Evolutionary conservation across 2,888 invertebrate species (phyloP), one percentile per base, ranked within the genome.

Genomic region (Ophion costatus): DNA sequence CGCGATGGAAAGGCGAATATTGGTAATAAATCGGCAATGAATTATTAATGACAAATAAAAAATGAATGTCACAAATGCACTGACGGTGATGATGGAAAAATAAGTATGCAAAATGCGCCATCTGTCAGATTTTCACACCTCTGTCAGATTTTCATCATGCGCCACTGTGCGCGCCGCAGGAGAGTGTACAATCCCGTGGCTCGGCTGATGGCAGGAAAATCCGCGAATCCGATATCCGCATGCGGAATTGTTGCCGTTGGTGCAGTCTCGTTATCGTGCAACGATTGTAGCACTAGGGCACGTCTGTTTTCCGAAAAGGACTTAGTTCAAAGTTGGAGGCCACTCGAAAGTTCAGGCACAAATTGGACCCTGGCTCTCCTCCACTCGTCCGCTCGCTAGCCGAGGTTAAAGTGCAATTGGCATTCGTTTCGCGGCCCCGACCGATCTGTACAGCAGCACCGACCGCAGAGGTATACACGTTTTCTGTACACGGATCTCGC

Each of bases 341-440:
- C 90, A 90, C 93, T 93, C 88, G 89, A 93, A 89, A 92, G 88
- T 90, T 89, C 88, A 87, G 89, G 87, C 89, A 90, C 93, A 93
- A 93, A 93, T 93, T 93, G 93, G 93, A 93, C 88, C 67, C 56
- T 61, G 75, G 84, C 64, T 51, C 71, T 80, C 56, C 56, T 70
- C 17, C 14, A 17, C 64, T 80, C 75, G 80, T 73, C 81, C 76
- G 77, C 67, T 74, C 67, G 56, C 69, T 88, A 89, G 83, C 88
- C 87, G 88, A 89, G 90, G 90, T 91, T 90, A 89, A 90, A 91
- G 90, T 91, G 90, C 92, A 93, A 93, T 93, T 92, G 93, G 92
- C 91, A 90, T 92, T 91, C 90, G 90, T 89, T 90, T 90, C 89
- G 51, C 51, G 51, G 17, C 51, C 51, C 51, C 51, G 51, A 51